These are phyloP conservation scores for Orchesellides sinensis DNA, from an alignment of 2,888 invertebrate genomes.

Conservation along the genomic window DNA sequence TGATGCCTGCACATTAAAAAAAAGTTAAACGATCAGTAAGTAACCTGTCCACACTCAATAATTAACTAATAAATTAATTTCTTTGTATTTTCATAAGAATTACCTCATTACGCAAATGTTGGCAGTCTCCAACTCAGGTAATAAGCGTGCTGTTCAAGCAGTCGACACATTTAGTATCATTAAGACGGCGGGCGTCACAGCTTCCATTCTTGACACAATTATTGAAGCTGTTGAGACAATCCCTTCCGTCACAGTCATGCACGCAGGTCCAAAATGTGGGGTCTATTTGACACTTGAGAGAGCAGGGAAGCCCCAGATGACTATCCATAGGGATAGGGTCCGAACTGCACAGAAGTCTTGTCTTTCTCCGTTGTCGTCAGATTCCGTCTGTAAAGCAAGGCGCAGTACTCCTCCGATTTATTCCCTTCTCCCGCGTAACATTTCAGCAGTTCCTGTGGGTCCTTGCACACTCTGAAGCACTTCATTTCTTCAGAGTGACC, in stretches of 20 bases:
- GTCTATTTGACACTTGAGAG: conserved; percentile 5
- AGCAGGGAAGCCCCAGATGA: conserved; percentile 16
- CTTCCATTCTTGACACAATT: no score
- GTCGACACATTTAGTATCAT: no score
- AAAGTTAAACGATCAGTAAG: no score
- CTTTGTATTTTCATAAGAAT: background rate
- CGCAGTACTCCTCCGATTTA: conserved; percentile 13
- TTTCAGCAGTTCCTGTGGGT: conserved; percentile 9
- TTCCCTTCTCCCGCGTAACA: background rate
- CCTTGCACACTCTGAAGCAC: conserved; percentile 5
- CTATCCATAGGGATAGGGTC: no score
- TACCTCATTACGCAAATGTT: background rate
- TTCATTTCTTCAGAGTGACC: background rate
- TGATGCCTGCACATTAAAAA: no score
- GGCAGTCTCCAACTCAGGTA: background rate
- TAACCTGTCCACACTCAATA: no score
- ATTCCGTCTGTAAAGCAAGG: background rate
- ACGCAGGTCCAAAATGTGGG: conserved; percentile 26
- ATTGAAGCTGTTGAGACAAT: no score
- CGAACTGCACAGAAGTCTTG: no score
- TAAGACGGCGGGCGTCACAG: no score
- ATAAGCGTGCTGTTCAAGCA: background rate
- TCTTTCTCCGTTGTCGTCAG: background rate
- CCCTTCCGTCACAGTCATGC: conserved; percentile 11
- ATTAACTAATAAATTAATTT: background rate